A percentile compares a stretch with the other conserved stretches of the same genome.
Conservation (phyloP, 2,797 vertebrate species). For the Crax fasciolata region DNA sequence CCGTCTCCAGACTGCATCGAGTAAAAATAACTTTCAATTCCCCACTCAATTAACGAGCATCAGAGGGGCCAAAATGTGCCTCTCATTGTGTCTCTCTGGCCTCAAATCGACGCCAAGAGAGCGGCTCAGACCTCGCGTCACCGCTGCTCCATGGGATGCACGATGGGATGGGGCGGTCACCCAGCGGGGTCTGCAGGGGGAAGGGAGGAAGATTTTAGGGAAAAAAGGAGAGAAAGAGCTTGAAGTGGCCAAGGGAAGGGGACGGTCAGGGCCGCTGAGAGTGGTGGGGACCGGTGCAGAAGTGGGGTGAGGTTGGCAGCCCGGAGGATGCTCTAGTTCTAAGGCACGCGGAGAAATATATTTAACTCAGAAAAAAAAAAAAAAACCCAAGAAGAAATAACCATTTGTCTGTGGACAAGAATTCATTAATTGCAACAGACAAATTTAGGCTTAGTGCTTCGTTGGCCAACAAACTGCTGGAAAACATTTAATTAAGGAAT, state of each 20-base stretch:
- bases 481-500: background rate
- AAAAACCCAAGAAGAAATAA: background rate
- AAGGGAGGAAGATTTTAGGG: rapidly evolving
- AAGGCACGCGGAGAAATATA: rapidly evolving
- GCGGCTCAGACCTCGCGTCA: rapidly evolving
- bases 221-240: background rate
- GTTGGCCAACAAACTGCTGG: background rate
- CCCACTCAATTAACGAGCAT: background rate
- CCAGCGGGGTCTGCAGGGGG: background rate
- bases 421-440: background rate
- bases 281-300: rapidly evolving
- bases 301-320: background rate
- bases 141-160: rapidly evolving
- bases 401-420: background rate
- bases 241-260: background rate
- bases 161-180: background rate
- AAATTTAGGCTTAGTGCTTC: background rate
- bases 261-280: rapidly evolving
- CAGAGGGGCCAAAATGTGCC: background rate
- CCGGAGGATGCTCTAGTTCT: background rate
- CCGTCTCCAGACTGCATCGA: background rate
- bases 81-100: constrained; percentile 14
- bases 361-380: background rate
- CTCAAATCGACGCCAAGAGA: background rate
- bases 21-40: constrained; percentile 40